These are phyloP conservation scores for Abscondita cerata DNA, from an alignment of 2,888 invertebrate genomes.

Conservation along the genomic window DNA sequence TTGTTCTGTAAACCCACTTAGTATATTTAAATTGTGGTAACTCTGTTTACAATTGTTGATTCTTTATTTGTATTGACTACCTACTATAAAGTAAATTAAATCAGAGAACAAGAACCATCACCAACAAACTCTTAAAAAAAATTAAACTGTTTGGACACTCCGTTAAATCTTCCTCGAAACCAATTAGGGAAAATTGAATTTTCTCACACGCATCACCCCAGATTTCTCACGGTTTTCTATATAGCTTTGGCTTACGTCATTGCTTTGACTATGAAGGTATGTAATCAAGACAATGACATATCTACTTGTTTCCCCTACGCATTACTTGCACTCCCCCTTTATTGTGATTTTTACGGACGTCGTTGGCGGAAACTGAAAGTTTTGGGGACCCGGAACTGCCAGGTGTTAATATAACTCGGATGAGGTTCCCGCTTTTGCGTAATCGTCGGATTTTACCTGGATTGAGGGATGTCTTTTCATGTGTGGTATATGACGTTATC, in stretches of 20 bases:
- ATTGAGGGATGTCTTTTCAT: conserved; percentile 5
- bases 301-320: conserved; percentile 27
- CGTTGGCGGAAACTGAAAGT: conserved; percentile 30
- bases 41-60: too few relatives aligned
- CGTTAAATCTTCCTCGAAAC: not conserved
- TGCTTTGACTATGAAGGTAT: conserved; percentile 16
- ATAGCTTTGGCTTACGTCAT: conserved; percentile 10
- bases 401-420: conserved; percentile 24
- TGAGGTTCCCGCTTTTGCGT: conserved; percentile 9
- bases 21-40: too few relatives aligned
- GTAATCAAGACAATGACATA: conserved; percentile 25
- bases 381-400: conserved; percentile 33
- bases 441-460: conserved; percentile 5
- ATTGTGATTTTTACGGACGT: conserved; percentile 21
- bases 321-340: conserved; percentile 25
- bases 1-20: too few relatives aligned
- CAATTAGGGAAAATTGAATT: conserved; percentile 11
- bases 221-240: conserved; percentile 27
- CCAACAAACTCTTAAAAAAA: too few relatives aligned
- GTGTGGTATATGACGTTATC: conserved; percentile 4
- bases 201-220: conserved; percentile 22
- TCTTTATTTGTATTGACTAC: too few relatives aligned
- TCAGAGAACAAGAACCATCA: too few relatives aligned
- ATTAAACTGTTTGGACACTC: too few relatives aligned
- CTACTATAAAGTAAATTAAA: too few relatives aligned